Conservation (phyloP, 2,888 invertebrate species). For the Drosophila bunnanda region DNA sequence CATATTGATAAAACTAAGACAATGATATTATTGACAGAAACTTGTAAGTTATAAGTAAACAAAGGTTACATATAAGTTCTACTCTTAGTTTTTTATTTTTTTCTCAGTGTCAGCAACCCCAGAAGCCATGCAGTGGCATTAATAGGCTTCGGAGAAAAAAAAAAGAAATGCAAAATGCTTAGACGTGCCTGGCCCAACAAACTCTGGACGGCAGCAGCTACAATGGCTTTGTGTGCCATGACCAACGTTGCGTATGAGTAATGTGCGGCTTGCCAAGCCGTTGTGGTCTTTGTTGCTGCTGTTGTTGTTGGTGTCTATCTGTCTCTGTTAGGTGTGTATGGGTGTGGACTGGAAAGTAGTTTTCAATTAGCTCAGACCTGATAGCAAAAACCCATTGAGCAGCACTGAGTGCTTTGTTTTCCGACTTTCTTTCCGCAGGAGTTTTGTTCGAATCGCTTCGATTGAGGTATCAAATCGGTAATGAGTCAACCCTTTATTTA, state of each 20-base stretch:
- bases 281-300: slow-evolving; percentile 34
- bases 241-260: slow-evolving; percentile 70
- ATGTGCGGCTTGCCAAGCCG: slow-evolving; percentile 65
- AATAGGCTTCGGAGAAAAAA: slow-evolving; percentile 51
- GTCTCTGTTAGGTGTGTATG: slow-evolving; percentile 16
- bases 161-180: slow-evolving; percentile 64
- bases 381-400: slow-evolving; percentile 47
- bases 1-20: no score
- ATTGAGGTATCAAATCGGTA: background rate
- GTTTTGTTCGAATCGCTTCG: background rate
- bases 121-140: slow-evolving; percentile 69
- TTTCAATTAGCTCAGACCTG: slow-evolving; percentile 71
- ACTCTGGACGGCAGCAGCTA: slow-evolving; percentile 23
- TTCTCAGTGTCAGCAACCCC: slow-evolving; percentile 11
- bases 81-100: background rate
- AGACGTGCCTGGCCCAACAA: slow-evolving; percentile 61
- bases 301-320: slow-evolving; percentile 9
- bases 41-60: background rate
- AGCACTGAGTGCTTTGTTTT: slow-evolving; percentile 57
- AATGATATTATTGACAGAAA: no score
- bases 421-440: background rate
- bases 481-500: background rate
- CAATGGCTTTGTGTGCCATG: slow-evolving; percentile 45
- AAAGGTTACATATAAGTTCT: background rate
- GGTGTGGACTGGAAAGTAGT: slow-evolving; percentile 59